Percentiles rank a stretch among this genome's conserved stretches.
Conservation (phyloP, 2,888 invertebrate genomes). For the Hirtodrosophila histrioides region DNA sequence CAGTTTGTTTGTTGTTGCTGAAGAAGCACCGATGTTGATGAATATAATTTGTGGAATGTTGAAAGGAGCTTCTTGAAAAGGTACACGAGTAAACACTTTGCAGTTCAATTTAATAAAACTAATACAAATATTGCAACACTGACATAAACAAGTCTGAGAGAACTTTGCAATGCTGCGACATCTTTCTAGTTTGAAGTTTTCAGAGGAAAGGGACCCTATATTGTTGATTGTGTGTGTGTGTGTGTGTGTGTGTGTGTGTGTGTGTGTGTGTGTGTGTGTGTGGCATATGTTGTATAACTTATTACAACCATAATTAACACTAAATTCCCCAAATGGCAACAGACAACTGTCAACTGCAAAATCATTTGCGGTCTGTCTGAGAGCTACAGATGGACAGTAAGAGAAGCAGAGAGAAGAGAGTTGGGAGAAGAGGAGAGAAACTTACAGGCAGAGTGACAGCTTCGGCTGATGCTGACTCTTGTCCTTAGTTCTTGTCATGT, state of each 20-base stretch:
- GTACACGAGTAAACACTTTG: no score
- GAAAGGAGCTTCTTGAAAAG: no score
- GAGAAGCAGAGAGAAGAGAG: neutral
- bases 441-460: conserved; percentile 37
- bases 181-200: conserved; percentile 21
- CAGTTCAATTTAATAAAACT: no score
- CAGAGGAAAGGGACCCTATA: neutral
- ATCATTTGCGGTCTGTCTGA: conserved; percentile 70
- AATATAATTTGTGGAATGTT: no score
- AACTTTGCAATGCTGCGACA: conserved; percentile 25
- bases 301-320: conserved; percentile 79
- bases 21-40: no score
- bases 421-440: neutral
- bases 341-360: conserved; percentile 81
- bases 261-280: conserved; percentile 17
- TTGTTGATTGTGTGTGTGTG: conserved; percentile 13
- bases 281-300: conserved; percentile 66
- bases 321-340: conserved; percentile 78
- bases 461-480: conserved; percentile 52
- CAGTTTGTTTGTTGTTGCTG: no score
- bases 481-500: conserved; percentile 60
- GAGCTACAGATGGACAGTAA: conserved; percentile 20
- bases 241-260: no score
- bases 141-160: no score
- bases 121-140: no score